Percentiles rank a stretch among this genome's conserved stretches.
Conservation (phyloP, 2,797 vertebrate species). For the Helicolenus hilgendorfi region DNA sequence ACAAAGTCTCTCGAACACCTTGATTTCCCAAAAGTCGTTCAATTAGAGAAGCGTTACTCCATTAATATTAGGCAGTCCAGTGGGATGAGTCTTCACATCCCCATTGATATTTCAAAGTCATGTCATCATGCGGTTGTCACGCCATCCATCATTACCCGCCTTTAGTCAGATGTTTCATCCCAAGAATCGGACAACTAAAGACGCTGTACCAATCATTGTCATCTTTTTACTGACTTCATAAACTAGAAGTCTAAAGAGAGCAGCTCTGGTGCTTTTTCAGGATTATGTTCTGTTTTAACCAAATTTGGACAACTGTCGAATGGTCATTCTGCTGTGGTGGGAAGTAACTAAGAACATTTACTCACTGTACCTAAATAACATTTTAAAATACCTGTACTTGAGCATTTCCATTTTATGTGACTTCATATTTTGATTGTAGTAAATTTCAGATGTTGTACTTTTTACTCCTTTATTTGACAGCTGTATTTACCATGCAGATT, state of each 20-base stretch:
- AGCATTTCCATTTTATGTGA: too few relatives aligned
- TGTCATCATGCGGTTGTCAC: slow-evolving; percentile 59
- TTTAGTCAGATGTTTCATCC: background rate
- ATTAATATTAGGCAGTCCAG: slow-evolving; percentile 25
- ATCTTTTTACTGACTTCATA: background rate
- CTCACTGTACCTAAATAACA: too few relatives aligned
- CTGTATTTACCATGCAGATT: background rate
- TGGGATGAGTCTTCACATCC: slow-evolving; percentile 48
- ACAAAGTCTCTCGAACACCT: slow-evolving; percentile 12
- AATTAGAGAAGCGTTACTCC: slow-evolving; percentile 10
- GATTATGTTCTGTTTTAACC: background rate
- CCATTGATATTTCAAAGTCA: too few relatives aligned
- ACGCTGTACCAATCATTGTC: background rate
- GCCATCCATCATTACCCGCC: slow-evolving; percentile 30
- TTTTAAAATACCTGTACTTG: too few relatives aligned
- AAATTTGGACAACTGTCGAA: background rate
- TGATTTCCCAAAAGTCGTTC: slow-evolving; percentile 2
- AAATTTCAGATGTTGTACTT: background rate
- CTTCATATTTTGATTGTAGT: background rate
- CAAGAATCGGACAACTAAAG: background rate
- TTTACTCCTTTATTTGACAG: background rate
- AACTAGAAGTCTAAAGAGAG: background rate
- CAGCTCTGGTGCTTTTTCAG: background rate
- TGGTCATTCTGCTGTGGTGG: background rate
- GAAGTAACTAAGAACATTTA: too few relatives aligned